These are phyloP conservation scores for Prietella phreatophila DNA, from an alignment of 2,113 vertebrate genomes.

Conservation along the genomic window DNA sequence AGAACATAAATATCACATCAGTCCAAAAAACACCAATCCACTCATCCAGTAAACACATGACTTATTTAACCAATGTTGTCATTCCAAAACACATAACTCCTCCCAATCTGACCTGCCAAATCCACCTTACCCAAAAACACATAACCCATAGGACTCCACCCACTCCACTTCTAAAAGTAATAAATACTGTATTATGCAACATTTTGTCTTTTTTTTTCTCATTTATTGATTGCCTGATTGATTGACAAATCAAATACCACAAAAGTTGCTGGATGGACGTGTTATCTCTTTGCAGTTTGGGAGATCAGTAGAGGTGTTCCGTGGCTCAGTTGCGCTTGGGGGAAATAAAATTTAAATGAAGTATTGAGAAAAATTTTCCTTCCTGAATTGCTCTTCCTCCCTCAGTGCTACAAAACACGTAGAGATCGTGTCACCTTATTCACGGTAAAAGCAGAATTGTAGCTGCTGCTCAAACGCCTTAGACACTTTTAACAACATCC, in stretches of 20 bases:
- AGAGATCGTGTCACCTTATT: background rate
- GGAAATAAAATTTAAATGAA: slow-evolving; percentile 32
- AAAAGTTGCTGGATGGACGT: background rate
- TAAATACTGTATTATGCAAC: background rate
- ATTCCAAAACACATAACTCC: background rate
- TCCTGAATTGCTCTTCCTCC: background rate
- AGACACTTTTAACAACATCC: slow-evolving; percentile 11
- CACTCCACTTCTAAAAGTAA: background rate
- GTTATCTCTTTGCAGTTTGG: background rate
- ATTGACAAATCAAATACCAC: background rate
- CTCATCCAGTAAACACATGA: background rate
- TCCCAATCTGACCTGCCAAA: background rate
- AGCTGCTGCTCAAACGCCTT: background rate
- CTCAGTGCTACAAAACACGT: background rate
- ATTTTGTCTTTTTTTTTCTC: background rate
- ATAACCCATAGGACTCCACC: background rate
- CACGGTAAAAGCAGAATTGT: background rate
- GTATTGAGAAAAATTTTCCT: slow-evolving; percentile 15
- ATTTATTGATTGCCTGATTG: background rate
- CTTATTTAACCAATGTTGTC: background rate
- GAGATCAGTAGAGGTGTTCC: background rate
- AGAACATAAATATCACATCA: background rate
- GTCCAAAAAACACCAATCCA: background rate
- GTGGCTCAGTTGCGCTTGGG: background rate
- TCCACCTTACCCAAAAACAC: background rate